These are phyloP conservation scores for Apodemus sylvaticus DNA, from an alignment of 2,113 vertebrate genomes.

Conservation along the genomic window DNA sequence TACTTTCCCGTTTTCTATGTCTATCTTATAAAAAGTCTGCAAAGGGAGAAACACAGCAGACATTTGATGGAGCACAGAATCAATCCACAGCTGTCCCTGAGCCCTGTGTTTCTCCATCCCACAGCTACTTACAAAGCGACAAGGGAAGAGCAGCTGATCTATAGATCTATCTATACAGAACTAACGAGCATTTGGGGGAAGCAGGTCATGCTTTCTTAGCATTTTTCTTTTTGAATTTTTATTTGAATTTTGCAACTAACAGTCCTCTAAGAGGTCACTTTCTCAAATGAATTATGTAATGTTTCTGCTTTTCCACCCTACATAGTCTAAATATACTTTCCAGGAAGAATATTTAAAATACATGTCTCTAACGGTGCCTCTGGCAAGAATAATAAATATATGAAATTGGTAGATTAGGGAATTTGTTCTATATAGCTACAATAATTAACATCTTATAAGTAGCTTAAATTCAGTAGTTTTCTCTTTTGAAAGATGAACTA, in stretches of 20 bases:
- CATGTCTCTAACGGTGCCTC: not conserved
- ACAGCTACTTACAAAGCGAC: not conserved
- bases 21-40: not conserved
- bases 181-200: not conserved
- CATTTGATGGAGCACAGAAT: not conserved
- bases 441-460: not conserved
- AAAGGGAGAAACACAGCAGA: not conserved
- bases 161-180: not conserved
- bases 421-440: not conserved
- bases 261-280: not conserved
- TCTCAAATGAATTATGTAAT: not conserved
- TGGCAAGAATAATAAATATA: slow-evolving; percentile 14
- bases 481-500: slow-evolving; percentile 28
- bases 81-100: not conserved
- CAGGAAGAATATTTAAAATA: not conserved
- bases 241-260: not conserved
- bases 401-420: not conserved
- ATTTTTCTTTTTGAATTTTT: slow-evolving; percentile 32
- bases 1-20: not conserved
- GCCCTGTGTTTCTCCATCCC: fast-evolving
- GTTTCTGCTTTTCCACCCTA: not conserved
- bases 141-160: not conserved
- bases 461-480: slow-evolving; percentile 3
- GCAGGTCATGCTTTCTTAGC: not conserved
- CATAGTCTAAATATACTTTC: not conserved